Base-by-base conservation (phyloP, 2,888 invertebrate genomes). In the Drosophila mettleri region DNA sequence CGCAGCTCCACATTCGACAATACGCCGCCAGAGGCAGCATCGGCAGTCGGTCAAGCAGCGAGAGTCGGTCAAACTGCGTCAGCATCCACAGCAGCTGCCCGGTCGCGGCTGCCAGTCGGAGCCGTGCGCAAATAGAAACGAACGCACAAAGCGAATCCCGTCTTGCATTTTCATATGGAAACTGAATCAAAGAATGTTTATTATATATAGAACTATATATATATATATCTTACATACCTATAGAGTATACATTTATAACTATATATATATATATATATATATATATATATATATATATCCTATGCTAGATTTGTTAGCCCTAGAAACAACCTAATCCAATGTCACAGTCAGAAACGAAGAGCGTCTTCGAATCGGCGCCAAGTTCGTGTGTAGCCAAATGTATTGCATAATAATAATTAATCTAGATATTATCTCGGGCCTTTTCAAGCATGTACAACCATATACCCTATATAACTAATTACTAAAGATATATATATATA, bases 1-100 rank as follows among this genome's bases (percentile, higher is more conserved):
- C 90, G 92, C 31, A 92, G 92, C 68, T 91, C 92, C 33, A 92
- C 92, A n/a, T 92, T 92, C 58, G 91, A 92, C 64, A 91, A 90
- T 41, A 84, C 89, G 31, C 89, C 91, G 14, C 48, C 60, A 16
- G 73, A 53, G 6, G 33, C 43, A 14, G 38, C 16, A 14, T 34
- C 16, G 8, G 14, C 34, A 1, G 22, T 14, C 10, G 22, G 20
- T 22, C 34, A 16, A 8, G 16, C 24, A 16, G 0, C 12, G 2
- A 18, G 38, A 38, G 18, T 16, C n/a, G n/a, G n/a, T n/a, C n/a
- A n/a, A 18, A 9, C 14, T 18, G 27, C 22, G 33, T 18, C 31
- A 18, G 22, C 31, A 22, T 31, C 24, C 6, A 39, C 43, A 12
- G 27, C 43, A 33, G 41, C 20, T 9, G 46, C 33, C 45, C 78